Evolutionary conservation across 2,888 invertebrate species (phyloP).

Genomic region (Seira sanloemensis): DNA sequence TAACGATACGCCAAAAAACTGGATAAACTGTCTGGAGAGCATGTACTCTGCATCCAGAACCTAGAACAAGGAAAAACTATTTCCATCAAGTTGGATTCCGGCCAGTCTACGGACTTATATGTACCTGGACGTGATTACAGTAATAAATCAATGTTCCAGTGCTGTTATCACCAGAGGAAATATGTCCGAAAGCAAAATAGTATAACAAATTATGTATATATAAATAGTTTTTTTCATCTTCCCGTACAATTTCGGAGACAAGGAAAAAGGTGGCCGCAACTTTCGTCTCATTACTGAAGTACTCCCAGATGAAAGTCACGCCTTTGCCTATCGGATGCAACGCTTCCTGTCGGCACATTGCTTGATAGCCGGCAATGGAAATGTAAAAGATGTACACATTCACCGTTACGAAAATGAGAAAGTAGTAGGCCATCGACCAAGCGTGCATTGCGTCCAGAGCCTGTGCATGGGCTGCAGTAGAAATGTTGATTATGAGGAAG

Average conservation of each 20-base stretch:
- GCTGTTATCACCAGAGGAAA: not conserved
- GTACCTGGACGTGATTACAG: not conserved
- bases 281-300: slow-evolving; percentile 48
- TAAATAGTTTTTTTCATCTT: not conserved
- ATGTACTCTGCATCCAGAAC: slow-evolving; percentile 42
- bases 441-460: not conserved
- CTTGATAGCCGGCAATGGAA: slow-evolving; percentile 13
- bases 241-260: slow-evolving; percentile 46
- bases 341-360: slow-evolving; percentile 26
- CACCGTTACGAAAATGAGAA: slow-evolving; percentile 6
- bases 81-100: not conserved
- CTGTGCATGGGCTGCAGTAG: not conserved
- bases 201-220: not conserved
- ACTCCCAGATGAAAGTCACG: slow-evolving; percentile 41
- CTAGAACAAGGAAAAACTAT: slow-evolving; percentile 11
- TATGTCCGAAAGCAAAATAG: not conserved
- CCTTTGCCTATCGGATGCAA: slow-evolving; percentile 45
- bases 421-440: slow-evolving; percentile 20
- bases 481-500: slow-evolving; percentile 22
- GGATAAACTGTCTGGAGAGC: slow-evolving; percentile 33
- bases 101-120: not conserved
- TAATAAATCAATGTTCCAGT: slow-evolving; percentile 18
- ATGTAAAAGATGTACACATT: slow-evolving; percentile 33
- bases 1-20: slow-evolving; percentile 29
- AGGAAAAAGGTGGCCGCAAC: slow-evolving; percentile 44